These are phyloP conservation scores for Chamaedrilus cognettii DNA, from an alignment of 2,888 invertebrate species.

Conservation along the genomic window DNA sequence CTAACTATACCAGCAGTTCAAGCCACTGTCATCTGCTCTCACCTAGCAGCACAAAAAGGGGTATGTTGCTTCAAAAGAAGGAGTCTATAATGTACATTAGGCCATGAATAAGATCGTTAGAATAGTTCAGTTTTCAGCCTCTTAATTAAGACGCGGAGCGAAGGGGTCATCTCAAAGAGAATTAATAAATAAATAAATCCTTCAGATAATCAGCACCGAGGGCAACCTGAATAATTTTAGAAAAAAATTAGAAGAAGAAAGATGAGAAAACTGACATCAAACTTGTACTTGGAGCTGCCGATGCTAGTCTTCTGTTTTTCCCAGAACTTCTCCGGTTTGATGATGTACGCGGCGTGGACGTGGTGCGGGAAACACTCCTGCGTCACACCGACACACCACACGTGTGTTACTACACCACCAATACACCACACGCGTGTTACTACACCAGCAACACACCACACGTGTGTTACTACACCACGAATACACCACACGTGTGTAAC, in stretches of 20 bases:
- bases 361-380: constrained; percentile 90
- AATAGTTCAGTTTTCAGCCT: too few species aligned
- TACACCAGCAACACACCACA: neutral
- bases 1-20: too few species aligned
- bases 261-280: constrained; percentile 85
- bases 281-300: constrained; percentile 98
- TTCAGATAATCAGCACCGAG: neutral
- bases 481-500: neutral
- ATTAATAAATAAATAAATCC: neutral
- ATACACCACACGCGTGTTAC: neutral
- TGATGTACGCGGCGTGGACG: constrained; percentile 93
- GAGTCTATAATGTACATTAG: too few species aligned
- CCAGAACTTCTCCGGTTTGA: constrained; percentile 99
- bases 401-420: neutral
- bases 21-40: too few species aligned
- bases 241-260: neutral
- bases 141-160: too few species aligned
- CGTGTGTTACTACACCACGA: neutral
- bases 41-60: too few species aligned
- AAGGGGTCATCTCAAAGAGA: too few species aligned
- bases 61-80: too few species aligned
- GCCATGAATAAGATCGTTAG: too few species aligned
- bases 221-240: too few species aligned
- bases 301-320: constrained; percentile 98
- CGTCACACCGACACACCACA: neutral